Evolutionary conservation across 2,888 invertebrate species (phyloP).

Genomic region (Rhingia rostrata): DNA sequence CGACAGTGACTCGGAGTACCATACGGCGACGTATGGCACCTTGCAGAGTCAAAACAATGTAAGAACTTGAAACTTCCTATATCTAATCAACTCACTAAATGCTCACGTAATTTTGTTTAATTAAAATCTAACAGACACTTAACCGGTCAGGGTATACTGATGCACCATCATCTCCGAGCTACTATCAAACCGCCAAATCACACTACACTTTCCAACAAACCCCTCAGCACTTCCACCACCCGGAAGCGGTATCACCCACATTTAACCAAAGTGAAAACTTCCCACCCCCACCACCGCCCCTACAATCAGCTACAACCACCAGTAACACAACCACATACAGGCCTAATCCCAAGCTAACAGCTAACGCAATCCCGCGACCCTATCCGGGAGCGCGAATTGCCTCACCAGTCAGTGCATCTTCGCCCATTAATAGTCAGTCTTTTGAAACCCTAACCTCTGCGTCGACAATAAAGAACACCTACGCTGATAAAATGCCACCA

Average conservation of each 20-base stretch:
- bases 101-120: conserved; percentile 18
- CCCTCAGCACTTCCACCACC: conserved; percentile 82
- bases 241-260: conserved; percentile 81
- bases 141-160: conserved; percentile 80
- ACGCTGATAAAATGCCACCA: conserved; percentile 49
- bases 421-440: conserved; percentile 80
- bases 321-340: conserved; percentile 79
- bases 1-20: conserved; percentile 86
- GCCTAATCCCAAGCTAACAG: conserved; percentile 83
- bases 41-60: conserved; percentile 81
- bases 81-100: conserved; percentile 46
- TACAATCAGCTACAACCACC: conserved; percentile 80
- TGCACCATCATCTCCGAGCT: conserved; percentile 81
- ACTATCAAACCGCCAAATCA: conserved; percentile 79
- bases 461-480: conserved; percentile 69
- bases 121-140: conserved; percentile 78
- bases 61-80: conserved; percentile 74
- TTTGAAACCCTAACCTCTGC: conserved; percentile 78
- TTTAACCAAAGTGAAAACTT: conserved; percentile 79
- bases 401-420: conserved; percentile 75
- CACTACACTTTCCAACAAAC: conserved; percentile 78
- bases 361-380: conserved; percentile 82
- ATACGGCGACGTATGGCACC: conserved; percentile 78
- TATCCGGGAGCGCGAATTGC: conserved; percentile 81
- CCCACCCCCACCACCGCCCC: conserved; percentile 82